Evolutionary conservation across 2,113 vertebrate species (phyloP).

Genomic region (Deroptyus accipitrinus): DNA sequence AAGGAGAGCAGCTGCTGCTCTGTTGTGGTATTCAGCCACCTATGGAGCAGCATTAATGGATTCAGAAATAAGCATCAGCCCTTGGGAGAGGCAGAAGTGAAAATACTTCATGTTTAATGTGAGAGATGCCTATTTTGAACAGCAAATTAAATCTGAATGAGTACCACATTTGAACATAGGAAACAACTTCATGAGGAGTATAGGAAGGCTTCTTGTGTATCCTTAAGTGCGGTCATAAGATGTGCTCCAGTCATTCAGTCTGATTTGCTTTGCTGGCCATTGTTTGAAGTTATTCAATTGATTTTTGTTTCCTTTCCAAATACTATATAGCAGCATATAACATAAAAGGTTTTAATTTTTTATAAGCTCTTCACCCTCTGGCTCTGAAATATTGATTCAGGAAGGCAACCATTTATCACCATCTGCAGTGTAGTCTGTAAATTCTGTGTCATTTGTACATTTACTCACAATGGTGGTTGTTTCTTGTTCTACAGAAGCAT

Average conservation of each 20-base stretch:
- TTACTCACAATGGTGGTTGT: background rate
- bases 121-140: background rate
- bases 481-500: slow-evolving; percentile 80
- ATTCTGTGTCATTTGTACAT: background rate
- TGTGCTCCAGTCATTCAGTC: background rate
- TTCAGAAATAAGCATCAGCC: background rate
- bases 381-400: slow-evolving; percentile 1
- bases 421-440: background rate
- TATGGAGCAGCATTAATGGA: background rate
- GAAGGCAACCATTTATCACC: slow-evolving; percentile 8
- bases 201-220: background rate
- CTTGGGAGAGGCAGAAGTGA: background rate
- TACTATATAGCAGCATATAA: background rate
- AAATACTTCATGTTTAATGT: background rate
- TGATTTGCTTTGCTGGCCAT: slow-evolving; percentile 6
- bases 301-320: slow-evolving; percentile 12
- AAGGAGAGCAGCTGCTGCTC: background rate
- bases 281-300: slow-evolving; percentile 23
- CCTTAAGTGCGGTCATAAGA: background rate
- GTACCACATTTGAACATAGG: background rate
- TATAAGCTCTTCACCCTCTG: slow-evolving; percentile 18
- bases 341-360: slow-evolving; percentile 39
- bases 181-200: background rate
- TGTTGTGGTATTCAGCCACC: background rate
- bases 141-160: background rate